Evolutionary conservation across 2,113 vertebrate genomes (phyloP).

Genomic region (Rhipidura dahli): DNA sequence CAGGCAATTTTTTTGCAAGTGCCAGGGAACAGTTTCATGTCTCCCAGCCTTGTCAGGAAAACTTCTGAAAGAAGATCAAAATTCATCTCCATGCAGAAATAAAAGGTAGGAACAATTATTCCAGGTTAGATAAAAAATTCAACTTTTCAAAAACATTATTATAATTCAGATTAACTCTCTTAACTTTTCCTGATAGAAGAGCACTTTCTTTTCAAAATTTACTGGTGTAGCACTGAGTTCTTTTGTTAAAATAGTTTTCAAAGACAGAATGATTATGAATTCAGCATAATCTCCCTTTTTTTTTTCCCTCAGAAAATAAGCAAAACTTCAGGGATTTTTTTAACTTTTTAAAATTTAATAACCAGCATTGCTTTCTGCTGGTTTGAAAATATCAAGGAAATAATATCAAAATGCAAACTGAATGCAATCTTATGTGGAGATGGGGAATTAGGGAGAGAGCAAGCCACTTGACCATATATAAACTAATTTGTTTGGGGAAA

Average conservation of each 20-base stretch:
- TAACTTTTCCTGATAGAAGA: not conserved
- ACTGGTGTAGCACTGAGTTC: not conserved
- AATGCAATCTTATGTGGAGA: not conserved
- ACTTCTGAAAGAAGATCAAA: not conserved
- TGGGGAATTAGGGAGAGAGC: not conserved
- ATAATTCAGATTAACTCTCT: not conserved
- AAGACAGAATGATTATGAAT: not conserved
- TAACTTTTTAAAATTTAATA: not conserved
- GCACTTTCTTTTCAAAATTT: not conserved
- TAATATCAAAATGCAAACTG: not conserved
- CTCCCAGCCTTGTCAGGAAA: not conserved
- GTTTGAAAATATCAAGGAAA: not conserved
- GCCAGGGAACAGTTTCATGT: not conserved
- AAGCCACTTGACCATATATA: not conserved
- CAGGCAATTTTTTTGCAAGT: not conserved
- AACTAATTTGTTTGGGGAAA: fast-evolving
- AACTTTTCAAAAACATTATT: not conserved
- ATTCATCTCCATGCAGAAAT: not conserved
- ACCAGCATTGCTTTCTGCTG: not conserved
- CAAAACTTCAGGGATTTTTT: not conserved
- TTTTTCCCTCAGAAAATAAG: not conserved
- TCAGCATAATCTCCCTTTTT: not conserved
- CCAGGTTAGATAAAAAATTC: not conserved
- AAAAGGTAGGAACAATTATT: not conserved
- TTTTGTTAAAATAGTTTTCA: not conserved